phyloP scores from a whole-genome alignment of 2,888 invertebrate genomes.

The Drosophila anomalata region DNA sequence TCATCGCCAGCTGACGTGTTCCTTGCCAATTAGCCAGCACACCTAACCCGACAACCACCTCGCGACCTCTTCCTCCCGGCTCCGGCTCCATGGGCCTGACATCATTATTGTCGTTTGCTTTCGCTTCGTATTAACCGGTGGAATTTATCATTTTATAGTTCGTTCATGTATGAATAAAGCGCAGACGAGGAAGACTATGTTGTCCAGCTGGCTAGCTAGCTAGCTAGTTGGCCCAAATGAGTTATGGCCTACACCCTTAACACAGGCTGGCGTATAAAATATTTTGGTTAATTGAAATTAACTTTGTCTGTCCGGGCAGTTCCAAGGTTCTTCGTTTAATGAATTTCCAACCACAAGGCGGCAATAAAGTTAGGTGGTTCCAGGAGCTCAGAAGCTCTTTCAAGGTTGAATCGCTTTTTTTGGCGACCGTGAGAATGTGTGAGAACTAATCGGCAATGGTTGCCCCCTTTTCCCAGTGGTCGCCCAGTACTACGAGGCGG shows the following conservation, averaged over 20 bases:
- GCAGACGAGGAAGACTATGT: constrained; percentile 49
- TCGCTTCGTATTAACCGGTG: constrained; percentile 64
- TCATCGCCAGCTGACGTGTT: constrained; percentile 60
- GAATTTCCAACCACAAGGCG: constrained; percentile 57
- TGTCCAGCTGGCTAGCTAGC: constrained; percentile 8
- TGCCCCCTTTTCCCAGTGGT: constrained; percentile 87
- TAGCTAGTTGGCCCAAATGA: constrained; percentile 43
- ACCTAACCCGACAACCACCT: constrained; percentile 41
- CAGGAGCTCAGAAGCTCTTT: constrained; percentile 44
- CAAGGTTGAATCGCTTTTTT: constrained; percentile 46
- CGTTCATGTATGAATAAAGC: constrained; percentile 51
- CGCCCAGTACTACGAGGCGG: constrained; percentile 94
- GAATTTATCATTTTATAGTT: constrained; percentile 62
- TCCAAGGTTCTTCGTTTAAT: constrained; percentile 55
- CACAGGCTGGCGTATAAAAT: constrained; percentile 27
- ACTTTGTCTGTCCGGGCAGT: constrained; percentile 16
- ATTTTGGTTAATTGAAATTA: constrained; percentile 51
- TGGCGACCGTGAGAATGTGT: constrained; percentile 57
- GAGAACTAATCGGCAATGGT: constrained; percentile 19
- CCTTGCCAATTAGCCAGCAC: constrained; percentile 61
- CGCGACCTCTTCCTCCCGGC: constrained; percentile 11
- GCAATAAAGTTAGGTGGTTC: constrained; percentile 46
- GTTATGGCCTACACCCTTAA: constrained; percentile 55
- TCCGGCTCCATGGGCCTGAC: constrained; percentile 8
- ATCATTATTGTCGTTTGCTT: constrained; percentile 58